phyloP scores from a whole-genome alignment of 1,140 invertebrate genomes.

The Metopolophium dirhodum region DNA sequence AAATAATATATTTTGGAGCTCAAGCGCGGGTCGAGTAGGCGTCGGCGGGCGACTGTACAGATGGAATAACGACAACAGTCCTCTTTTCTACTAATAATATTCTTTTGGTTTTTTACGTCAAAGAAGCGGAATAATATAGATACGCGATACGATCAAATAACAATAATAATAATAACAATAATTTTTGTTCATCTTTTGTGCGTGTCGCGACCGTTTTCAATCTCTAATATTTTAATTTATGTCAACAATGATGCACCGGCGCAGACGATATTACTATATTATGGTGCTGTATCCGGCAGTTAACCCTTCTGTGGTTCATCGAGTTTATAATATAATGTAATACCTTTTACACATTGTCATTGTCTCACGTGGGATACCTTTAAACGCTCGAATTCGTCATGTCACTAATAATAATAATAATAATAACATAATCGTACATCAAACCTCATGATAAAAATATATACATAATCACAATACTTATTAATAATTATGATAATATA shows the following conservation, averaged over 20 bases:
- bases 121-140: not conserved
- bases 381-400: not conserved
- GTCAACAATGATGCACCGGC: not conserved
- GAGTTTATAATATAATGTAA: not conserved
- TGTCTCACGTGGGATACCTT: not conserved
- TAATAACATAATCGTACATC: not conserved
- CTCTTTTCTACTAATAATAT: not conserved
- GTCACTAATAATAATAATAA: not conserved
- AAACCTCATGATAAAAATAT: not conserved
- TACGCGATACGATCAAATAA: not conserved
- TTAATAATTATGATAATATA: not conserved
- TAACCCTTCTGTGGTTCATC: not conserved
- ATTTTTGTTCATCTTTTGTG: not conserved
- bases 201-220: not conserved
- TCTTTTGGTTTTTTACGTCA: not conserved
- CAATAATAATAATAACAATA: not conserved
- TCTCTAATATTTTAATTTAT: conserved; percentile 15
- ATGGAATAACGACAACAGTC: not conserved
- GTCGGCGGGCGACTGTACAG: not conserved
- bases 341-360: not conserved
- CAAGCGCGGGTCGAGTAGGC: not conserved
- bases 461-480: not conserved
- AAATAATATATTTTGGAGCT: not conserved
- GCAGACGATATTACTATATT: not conserved
- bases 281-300: not conserved